These are phyloP conservation scores for Erythrocebus patas DNA, from an alignment of 2,113 vertebrate species.

Conservation along the genomic window DNA sequence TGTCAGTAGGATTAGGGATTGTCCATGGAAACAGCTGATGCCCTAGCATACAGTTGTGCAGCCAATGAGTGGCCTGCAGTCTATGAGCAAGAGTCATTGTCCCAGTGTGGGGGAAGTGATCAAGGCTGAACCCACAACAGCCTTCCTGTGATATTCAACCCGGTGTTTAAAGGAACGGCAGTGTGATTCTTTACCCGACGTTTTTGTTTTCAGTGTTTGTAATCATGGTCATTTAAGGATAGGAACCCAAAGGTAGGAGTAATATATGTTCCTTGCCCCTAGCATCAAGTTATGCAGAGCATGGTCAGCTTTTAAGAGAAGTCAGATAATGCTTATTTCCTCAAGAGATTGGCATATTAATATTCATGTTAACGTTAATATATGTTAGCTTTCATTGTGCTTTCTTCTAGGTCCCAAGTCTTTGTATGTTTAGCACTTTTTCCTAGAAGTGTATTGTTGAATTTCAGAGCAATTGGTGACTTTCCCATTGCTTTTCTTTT, in stretches of 20 bases:
- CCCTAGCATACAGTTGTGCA: neutral
- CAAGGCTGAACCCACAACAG: neutral
- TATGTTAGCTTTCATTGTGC: neutral
- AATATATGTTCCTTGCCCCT: no score
- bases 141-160: neutral
- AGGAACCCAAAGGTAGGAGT: no score
- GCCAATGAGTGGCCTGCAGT: neutral
- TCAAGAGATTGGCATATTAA: neutral
- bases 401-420: neutral
- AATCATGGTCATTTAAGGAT: neutral
- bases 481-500: neutral
- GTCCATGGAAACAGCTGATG: neutral
- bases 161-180: no score
- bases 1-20: neutral
- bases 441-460: neutral
- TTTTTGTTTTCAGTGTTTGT: neutral
- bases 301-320: no score
- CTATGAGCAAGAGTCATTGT: neutral
- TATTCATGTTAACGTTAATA: neutral
- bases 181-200: neutral
- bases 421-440: neutral
- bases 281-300: neutral
- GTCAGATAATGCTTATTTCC: no score
- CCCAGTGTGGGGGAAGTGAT: no score
- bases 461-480: neutral